phyloP scores from a whole-genome alignment of 2,113 vertebrate genomes.

The Saguinus midas region DNA sequence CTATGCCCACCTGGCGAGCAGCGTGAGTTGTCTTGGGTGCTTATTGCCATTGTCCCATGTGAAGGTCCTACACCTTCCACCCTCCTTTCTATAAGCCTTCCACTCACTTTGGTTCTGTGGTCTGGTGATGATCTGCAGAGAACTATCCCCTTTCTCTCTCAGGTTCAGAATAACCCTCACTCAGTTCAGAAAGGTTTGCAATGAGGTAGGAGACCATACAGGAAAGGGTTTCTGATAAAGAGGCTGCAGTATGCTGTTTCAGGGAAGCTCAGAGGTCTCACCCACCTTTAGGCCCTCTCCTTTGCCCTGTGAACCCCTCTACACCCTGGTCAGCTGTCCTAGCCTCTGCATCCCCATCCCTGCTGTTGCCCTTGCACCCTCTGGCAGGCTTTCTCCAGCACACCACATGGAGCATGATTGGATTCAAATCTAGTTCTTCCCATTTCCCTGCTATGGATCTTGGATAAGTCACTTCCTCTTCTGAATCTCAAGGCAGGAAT shows the following conservation, averaged over 20 bases:
- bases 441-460: background rate
- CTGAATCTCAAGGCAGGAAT: background rate
- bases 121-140: background rate
- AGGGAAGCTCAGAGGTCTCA: background rate
- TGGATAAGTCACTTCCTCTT: background rate
- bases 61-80: background rate
- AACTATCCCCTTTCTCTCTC: background rate
- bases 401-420: background rate
- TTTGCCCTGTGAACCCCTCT: background rate
- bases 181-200: background rate
- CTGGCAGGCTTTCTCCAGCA: background rate
- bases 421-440: background rate
- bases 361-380: background rate
- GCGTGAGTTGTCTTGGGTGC: fast-evolving
- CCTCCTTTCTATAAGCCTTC: background rate
- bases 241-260: background rate
- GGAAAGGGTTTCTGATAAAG: background rate
- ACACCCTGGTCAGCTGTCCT: background rate
- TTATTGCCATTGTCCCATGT: background rate
- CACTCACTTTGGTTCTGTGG: background rate
- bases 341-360: background rate
- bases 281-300: background rate
- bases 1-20: background rate
- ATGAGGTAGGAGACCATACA: background rate
- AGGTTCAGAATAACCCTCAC: background rate